A percentile compares a stretch with the other conserved stretches of the same genome.
Conservation (phyloP, 2,113 vertebrate genomes). For the Nansenia antarctica region DNA sequence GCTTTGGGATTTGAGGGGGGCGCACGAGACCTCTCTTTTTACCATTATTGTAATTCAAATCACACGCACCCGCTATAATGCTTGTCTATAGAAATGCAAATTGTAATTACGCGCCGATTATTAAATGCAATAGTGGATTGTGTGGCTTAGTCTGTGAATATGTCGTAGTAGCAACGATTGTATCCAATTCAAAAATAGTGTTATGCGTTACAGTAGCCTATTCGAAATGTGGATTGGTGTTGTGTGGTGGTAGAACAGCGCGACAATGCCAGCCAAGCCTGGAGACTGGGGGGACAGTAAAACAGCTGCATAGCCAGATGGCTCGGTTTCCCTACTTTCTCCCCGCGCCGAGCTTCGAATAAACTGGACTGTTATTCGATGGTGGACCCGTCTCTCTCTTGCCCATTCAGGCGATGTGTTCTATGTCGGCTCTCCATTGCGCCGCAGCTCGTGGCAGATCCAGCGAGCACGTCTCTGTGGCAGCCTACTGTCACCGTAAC, state of each 20-base stretch:
- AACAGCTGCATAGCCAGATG: conserved; percentile 55
- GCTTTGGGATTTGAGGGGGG: background rate
- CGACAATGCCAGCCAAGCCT: background rate
- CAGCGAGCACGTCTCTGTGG: too few species aligned
- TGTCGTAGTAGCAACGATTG: background rate
- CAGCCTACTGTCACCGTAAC: background rate
- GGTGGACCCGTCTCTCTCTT: background rate
- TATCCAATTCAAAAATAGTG: background rate
- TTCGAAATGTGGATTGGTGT: background rate
- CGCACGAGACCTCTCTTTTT: conserved; percentile 37
- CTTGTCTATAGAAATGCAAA: background rate
- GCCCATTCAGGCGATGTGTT: conserved; percentile 13
- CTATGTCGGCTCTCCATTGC: background rate
- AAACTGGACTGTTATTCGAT: conserved; percentile 27
- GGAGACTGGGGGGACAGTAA: background rate
- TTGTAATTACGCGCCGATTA: background rate
- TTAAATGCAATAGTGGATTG: background rate
- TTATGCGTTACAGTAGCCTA: too few species aligned
- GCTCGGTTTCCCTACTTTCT: conserved; percentile 19
- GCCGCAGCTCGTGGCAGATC: background rate
- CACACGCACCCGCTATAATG: conserved; percentile 47
- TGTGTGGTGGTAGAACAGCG: background rate
- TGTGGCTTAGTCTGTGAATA: background rate
- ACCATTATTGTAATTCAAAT: conserved; percentile 64
- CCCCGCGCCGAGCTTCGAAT: conserved; percentile 15